Percentiles rank a stretch among this genome's conserved stretches.
phyloP scores from a whole-genome alignment of 2,888 invertebrate species.

The Monopis laevigella region DNA sequence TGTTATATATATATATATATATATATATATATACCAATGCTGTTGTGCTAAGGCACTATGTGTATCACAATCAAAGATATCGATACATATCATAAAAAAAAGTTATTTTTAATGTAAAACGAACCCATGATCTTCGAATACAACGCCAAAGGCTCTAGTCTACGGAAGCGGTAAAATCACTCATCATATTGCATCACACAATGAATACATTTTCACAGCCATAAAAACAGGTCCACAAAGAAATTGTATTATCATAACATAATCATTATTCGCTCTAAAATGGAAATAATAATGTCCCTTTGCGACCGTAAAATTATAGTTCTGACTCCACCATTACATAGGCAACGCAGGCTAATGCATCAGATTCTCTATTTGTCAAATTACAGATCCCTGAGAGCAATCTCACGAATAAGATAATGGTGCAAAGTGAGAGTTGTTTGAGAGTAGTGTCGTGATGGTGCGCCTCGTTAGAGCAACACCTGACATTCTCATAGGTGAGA shows the following conservation, averaged over 20 bases:
- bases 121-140: no score
- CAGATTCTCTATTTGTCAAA: conserved; percentile 66
- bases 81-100: no score
- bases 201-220: no score
- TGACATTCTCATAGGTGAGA: conserved; percentile 18
- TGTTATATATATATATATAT: no score
- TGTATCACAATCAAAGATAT: no score
- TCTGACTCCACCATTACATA: conserved; percentile 43
- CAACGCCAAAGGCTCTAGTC: no score
- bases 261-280: background rate
- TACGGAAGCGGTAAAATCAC: no score
- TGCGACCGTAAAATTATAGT: conserved; percentile 58
- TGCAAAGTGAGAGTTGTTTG: conserved; percentile 18
- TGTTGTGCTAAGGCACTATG: no score
- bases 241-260: background rate
- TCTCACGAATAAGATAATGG: conserved; percentile 48
- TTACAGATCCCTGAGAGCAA: conserved; percentile 46
- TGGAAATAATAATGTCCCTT: conserved; percentile 32
- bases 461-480: conserved; percentile 18
- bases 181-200: no score
- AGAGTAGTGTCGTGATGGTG: conserved; percentile 15
- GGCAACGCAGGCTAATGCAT: conserved; percentile 62
- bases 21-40: no score
- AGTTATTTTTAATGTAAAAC: no score
- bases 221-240: background rate